Conservation (phyloP, 2,888 invertebrate genomes). For the Graphium colonna region DNA sequence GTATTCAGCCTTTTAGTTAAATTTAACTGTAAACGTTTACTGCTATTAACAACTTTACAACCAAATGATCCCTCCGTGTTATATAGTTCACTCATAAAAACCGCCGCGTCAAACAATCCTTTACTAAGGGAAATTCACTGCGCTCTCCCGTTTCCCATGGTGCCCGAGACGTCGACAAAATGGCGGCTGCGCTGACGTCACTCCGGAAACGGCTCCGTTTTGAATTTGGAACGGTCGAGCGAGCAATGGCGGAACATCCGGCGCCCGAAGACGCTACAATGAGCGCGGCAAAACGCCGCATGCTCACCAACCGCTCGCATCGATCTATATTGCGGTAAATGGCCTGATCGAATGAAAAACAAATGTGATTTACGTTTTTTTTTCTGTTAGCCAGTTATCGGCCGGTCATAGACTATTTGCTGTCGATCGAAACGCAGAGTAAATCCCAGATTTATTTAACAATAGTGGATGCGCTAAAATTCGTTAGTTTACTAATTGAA, state of each 20-base stretch:
- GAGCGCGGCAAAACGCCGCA: constrained; percentile 44
- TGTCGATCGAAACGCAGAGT: neutral
- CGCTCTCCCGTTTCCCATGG: constrained; percentile 60
- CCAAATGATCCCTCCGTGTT: neutral
- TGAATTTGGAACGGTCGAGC: constrained; percentile 78
- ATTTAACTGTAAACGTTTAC: too few relatives aligned
- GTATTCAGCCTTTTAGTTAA: too few relatives aligned
- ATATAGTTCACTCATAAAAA: constrained; percentile 23
- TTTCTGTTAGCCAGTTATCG: neutral
- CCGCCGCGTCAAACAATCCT: constrained; percentile 38
- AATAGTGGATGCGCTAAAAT: too few relatives aligned
- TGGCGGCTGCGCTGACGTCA: constrained; percentile 64
- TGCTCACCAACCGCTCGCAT: constrained; percentile 19
- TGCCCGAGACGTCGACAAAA: constrained; percentile 43
- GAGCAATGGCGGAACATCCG: constrained; percentile 75
- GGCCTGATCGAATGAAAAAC: neutral
- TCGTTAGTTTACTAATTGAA: too few relatives aligned
- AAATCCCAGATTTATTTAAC: too few relatives aligned
- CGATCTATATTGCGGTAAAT: constrained; percentile 18
- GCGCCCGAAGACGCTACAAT: constrained; percentile 74
- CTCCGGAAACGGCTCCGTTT: constrained; percentile 78
- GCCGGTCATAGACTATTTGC: neutral
- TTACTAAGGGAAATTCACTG: constrained; percentile 67
- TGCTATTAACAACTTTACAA: neutral
- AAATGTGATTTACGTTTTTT: neutral